A percentile compares a stretch with the other conserved stretches of the same genome.
phyloP scores from a whole-genome alignment of 2,797 vertebrate species.

The Apogon hyalosoma region DNA sequence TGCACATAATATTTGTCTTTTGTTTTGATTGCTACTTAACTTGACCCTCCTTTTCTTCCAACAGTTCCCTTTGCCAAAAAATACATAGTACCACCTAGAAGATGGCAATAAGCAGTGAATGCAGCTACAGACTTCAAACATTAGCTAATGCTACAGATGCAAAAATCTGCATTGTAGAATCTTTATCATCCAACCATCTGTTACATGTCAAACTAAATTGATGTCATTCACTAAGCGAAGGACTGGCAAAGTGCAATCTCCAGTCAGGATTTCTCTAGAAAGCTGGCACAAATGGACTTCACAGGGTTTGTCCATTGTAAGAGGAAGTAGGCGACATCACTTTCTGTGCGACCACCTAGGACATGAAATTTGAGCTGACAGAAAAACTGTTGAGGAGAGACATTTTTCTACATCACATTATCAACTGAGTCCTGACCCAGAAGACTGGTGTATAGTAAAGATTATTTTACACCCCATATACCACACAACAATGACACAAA shows the following conservation, averaged over 20 bases:
- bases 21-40: slow-evolving; percentile 13
- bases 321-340: slow-evolving; percentile 40
- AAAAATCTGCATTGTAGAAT: background rate
- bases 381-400: slow-evolving; percentile 10
- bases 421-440: slow-evolving; percentile 24
- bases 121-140: background rate
- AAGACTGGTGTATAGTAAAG: slow-evolving; percentile 1
- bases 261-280: too few relatives aligned
- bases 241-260: slow-evolving; percentile 4
- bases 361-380: slow-evolving; percentile 36
- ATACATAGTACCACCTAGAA: background rate
- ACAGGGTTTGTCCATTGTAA: slow-evolving; percentile 24
- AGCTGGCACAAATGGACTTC: slow-evolving; percentile 18
- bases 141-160: background rate
- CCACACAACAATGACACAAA: background rate
- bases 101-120: slow-evolving; percentile 4
- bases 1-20: background rate
- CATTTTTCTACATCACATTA: slow-evolving; percentile 38
- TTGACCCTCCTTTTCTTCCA: background rate
- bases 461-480: slow-evolving; percentile 19
- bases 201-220: background rate
- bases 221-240: slow-evolving; percentile 6
- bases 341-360: slow-evolving; percentile 11
- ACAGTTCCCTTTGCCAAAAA: slow-evolving; percentile 9
- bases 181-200: background rate